Evolutionary conservation across 1,140 invertebrate species (phyloP).

Genomic region (Pollicipes pollicipes): DNA sequence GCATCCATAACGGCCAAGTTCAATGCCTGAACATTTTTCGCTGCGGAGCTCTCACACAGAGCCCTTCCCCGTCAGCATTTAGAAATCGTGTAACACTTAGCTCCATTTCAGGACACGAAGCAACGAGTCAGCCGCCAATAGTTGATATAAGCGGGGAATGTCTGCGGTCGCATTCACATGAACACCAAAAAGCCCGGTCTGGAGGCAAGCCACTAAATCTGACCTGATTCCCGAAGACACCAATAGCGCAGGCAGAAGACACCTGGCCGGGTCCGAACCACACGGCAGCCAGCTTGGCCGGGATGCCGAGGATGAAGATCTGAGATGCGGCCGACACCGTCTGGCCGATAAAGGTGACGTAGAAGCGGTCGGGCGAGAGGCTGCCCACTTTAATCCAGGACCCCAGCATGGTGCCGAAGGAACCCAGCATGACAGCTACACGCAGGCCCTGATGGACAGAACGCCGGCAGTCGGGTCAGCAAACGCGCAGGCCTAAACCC

Average conservation of each 20-base stretch:
- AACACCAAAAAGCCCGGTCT: too few relatives aligned
- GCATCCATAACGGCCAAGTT: too few relatives aligned
- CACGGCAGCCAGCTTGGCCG: conserved; percentile 77
- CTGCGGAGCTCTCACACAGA: too few relatives aligned
- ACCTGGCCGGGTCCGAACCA: conserved; percentile 95
- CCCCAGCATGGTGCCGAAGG: conserved; percentile 68
- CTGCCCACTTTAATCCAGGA: conserved; percentile 78
- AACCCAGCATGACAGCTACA: conserved; percentile 60
- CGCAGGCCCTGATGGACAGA: conserved; percentile 51
- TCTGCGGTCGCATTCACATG: too few relatives aligned
- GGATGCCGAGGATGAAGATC: conserved; percentile 75
- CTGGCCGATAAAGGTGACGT: conserved; percentile 72
- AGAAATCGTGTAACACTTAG: too few relatives aligned
- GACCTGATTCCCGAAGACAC: conserved; percentile 99
- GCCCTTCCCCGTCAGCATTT: too few relatives aligned
- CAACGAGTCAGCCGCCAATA: too few relatives aligned
- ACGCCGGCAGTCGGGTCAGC: background rate
- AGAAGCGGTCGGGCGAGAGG: conserved; percentile 56
- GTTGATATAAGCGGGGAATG: too few relatives aligned
- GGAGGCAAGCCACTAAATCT: too few relatives aligned
- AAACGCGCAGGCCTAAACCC: background rate
- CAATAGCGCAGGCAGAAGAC: conserved; percentile 88
- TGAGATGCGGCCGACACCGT: conserved; percentile 66
- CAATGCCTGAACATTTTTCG: too few relatives aligned
- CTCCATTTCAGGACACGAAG: too few relatives aligned